Conservation (phyloP, 2,113 vertebrate species). For the Mirza zaza region DNA sequence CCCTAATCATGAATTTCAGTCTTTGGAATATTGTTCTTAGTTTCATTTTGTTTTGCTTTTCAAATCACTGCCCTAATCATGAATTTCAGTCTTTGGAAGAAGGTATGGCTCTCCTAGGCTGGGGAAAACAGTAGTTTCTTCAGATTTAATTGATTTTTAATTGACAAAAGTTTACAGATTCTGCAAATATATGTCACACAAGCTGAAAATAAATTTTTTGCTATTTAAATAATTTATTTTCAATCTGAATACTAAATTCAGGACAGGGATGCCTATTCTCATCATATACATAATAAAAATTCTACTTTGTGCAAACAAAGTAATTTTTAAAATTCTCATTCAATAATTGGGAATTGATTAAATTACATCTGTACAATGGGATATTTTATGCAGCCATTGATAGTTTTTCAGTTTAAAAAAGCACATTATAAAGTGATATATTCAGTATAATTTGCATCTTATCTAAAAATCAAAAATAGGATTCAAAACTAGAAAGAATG, state of each 20-base stretch:
- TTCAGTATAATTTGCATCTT: conserved; percentile 36
- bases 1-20: neutral
- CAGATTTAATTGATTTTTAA: neutral
- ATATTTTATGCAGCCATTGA: neutral
- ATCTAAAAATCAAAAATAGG: neutral
- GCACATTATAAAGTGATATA: neutral
- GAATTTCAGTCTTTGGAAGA: neutral
- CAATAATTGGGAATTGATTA: neutral
- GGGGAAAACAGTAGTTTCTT: neutral
- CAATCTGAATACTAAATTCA: neutral
- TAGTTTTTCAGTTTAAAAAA: conserved; percentile 12
- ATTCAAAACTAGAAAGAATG: conserved; percentile 22
- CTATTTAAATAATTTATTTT: neutral
- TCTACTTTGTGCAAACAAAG: neutral
- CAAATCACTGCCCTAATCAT: neutral
- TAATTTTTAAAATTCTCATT: neutral
- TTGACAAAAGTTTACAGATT: conserved; percentile 20
- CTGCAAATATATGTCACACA: neutral
- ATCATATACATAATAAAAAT: neutral
- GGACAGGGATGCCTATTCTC: neutral
- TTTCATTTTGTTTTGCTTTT: neutral
- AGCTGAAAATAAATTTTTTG: neutral
- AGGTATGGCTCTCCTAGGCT: neutral
- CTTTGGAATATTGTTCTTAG: neutral
- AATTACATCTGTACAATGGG: neutral